Evolutionary conservation across 2,888 invertebrate species (phyloP).

Genomic region (Pomacea canaliculata): DNA sequence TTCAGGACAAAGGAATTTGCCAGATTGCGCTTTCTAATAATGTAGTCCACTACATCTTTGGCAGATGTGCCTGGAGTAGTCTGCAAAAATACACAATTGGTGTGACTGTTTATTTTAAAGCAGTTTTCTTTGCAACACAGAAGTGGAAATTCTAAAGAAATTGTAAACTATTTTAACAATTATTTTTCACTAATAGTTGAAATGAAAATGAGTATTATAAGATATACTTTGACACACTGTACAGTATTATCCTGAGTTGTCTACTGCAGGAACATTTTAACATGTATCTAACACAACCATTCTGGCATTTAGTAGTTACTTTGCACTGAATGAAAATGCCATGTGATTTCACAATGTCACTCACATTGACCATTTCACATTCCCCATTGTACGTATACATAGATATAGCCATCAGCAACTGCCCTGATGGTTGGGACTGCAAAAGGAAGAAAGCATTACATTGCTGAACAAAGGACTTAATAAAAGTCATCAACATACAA

Average conservation of each 20-base stretch:
- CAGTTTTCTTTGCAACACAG: too few species aligned
- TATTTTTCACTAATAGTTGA: too few species aligned
- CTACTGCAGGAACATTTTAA: too few species aligned
- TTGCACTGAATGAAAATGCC: too few species aligned
- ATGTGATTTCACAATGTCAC: background rate
- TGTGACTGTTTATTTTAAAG: background rate
- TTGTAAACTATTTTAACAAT: too few species aligned
- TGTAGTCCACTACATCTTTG: conserved; percentile 33
- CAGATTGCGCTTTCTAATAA: conserved; percentile 24
- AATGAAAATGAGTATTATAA: too few species aligned
- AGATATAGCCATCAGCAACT: conserved; percentile 29
- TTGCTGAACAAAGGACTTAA: too few species aligned
- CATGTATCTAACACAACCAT: too few species aligned
- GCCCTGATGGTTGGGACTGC: conserved; percentile 21
- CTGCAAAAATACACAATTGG: conserved; percentile 26
- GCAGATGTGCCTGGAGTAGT: conserved; percentile 37
- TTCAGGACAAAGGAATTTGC: conserved; percentile 76
- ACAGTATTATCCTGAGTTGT: too few species aligned
- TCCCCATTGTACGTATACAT: conserved; percentile 22
- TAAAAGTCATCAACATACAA: background rate
- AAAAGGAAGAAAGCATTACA: background rate
- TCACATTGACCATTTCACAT: conserved; percentile 24
- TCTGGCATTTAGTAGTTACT: too few species aligned
- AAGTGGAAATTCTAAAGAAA: too few species aligned
- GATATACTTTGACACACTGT: too few species aligned